These are phyloP conservation scores for Eleutherodactylus coqui DNA, from an alignment of 2,797 vertebrate genomes.

Conservation along the genomic window DNA sequence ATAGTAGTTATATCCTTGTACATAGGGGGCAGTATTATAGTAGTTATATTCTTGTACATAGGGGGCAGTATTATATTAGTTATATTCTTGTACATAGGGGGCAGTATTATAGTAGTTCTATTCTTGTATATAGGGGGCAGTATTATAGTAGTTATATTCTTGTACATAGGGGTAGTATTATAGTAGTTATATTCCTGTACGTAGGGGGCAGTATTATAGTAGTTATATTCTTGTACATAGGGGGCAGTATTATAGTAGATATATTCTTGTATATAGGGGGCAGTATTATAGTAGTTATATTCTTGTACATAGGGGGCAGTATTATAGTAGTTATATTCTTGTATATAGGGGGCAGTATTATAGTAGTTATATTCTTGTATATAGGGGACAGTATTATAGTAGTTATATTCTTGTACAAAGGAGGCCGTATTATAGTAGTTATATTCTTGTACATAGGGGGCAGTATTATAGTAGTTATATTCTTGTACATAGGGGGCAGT, in stretches of 20 bases:
- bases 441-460: neutral
- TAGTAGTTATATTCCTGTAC: too few species aligned
- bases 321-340: constrained; percentile 27
- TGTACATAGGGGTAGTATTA: too few species aligned
- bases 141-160: too few species aligned
- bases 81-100: too few species aligned
- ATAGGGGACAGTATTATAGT: constrained; percentile 5
- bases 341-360: neutral
- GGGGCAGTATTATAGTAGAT: constrained; percentile 20
- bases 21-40: too few species aligned
- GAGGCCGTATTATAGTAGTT: constrained; percentile 9
- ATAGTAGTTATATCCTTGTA: too few species aligned
- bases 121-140: too few species aligned
- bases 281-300: constrained; percentile 28
- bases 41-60: too few species aligned
- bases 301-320: constrained; percentile 7
- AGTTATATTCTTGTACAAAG: constrained; percentile 17
- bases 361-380: constrained; percentile 13
- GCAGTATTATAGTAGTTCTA: too few species aligned
- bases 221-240: too few species aligned
- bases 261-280: constrained; percentile 6
- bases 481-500: neutral
- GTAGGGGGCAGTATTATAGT: too few species aligned
- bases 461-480: constrained; percentile 7
- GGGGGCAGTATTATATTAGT: too few species aligned